Evolutionary conservation across 2,797 vertebrate genomes (phyloP).

Genomic region (Myiotriccus ornatus): DNA sequence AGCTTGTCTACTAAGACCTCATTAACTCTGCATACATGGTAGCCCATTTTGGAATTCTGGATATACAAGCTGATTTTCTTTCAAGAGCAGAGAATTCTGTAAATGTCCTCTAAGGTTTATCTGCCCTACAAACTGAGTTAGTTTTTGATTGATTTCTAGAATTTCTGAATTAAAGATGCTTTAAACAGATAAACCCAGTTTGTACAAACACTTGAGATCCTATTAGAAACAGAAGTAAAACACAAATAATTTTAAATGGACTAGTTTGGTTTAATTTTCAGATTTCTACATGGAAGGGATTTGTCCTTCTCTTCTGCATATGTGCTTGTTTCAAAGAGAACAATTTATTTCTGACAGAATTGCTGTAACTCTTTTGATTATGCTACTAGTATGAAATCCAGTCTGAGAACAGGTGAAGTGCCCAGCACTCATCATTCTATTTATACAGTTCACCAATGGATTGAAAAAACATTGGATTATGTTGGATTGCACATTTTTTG

Average conservation of each 20-base stretch:
- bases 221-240: conserved; percentile 17
- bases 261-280: not conserved
- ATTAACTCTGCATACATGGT: not conserved
- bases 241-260: conserved; percentile 9
- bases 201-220: not conserved
- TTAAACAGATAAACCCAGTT: conserved; percentile 7
- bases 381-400: not conserved
- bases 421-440: not conserved
- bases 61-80: not conserved
- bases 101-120: conserved; percentile 8
- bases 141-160: conserved; percentile 21
- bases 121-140: not conserved
- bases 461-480: not conserved
- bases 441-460: not conserved
- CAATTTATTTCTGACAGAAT: not conserved
- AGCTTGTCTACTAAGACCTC: not conserved
- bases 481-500: not conserved
- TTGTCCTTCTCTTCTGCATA: not conserved
- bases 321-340: not conserved
- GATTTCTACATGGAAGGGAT: not conserved
- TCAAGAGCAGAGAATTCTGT: not conserved
- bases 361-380: not conserved
- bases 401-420: not conserved
- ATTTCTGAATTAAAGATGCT: conserved; percentile 45
- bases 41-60: not conserved